Percentiles rank a stretch among this genome's conserved stretches.
These are phyloP conservation scores for Onychorhynchus coronatus DNA, from an alignment of 2,113 vertebrate species.

Conservation along the genomic window DNA sequence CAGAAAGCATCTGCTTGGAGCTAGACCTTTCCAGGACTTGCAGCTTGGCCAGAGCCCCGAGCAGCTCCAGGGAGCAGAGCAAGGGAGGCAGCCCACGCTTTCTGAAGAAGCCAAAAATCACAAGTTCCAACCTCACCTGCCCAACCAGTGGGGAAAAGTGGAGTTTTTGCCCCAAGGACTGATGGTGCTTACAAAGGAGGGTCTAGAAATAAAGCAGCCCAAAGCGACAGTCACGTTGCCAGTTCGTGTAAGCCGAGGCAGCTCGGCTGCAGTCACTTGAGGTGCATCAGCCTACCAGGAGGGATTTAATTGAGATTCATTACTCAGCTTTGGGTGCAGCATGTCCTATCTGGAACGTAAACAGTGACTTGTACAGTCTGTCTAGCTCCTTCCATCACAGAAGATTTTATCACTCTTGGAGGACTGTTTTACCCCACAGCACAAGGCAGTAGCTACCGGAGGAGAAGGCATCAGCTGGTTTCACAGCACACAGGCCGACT, in stretches of 20 bases:
- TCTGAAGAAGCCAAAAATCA: not conserved
- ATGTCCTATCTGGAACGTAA: not conserved
- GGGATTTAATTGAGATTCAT: not conserved
- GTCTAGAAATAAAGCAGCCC: not conserved
- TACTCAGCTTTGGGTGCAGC: not conserved
- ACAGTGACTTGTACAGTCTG: not conserved
- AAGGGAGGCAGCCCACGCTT: not conserved
- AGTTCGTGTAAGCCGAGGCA: rapidly evolving
- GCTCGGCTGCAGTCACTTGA: not conserved
- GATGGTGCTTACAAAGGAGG: not conserved
- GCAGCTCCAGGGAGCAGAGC: not conserved
- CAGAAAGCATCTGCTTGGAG: not conserved
- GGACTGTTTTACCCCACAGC: not conserved
- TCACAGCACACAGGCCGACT: not conserved
- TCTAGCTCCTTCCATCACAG: not conserved
- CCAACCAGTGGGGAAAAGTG: not conserved
- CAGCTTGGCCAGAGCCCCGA: not conserved
- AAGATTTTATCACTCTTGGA: not conserved
- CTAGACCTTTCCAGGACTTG: not conserved
- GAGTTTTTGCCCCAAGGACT: not conserved
- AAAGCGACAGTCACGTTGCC: rapidly evolving
- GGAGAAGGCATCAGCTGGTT: not conserved
- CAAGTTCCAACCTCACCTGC: not conserved
- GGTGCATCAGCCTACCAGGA: not conserved
- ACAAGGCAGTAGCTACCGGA: not conserved